Base-by-base conservation (phyloP, 2,888 invertebrate genomes). In the Macrosoma leucophasiata region DNA sequence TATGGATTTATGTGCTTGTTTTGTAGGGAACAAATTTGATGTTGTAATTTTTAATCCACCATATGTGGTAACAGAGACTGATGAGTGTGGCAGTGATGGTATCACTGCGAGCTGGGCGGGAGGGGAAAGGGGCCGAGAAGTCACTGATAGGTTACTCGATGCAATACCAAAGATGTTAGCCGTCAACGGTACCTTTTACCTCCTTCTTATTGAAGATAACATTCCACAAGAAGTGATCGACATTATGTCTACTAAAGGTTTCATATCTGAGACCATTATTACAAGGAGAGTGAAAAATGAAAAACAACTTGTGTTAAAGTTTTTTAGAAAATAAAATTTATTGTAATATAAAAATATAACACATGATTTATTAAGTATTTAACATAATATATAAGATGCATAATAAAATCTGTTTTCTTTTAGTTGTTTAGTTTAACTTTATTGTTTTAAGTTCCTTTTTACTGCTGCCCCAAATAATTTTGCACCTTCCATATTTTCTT, bases 11-110 rank as follows among this genome's bases (percentile, higher is more conserved):
- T 70, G 85, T 3, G 69, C 68, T 48, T 77, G 87, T 42, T 79
- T 96, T 33, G 64, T 70, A 14, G 62, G 75, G 34, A 73, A 84
- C 27, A 56, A 82, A 11, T 90, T 97, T 52, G 98, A 99, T 86
- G 55, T 99, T 12, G 84, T 99, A 33, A 63, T 99, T 31, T 99
- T 98, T 62, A 99, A 99, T 87, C 98, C 99, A 1, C 99, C 99
- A 0, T 99, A 99, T 84, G 98, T 99, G 21, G 93, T 95, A 1
- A 97, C 97, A 1, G 88, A 90, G 5, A 79, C 89, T 24, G 77
- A 86, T 9, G 97, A 97, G 76, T 87, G 94, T 36, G 67, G 70
- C 9, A 63, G 74, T 1, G 69, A 54, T 31, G 79, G 87, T 36
- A 84, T 91, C 30, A 76, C 81, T 30, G 87, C 88, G 31, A 86